phyloP scores from a whole-genome alignment of 2,797 vertebrate genomes.

The Potorous gilbertii region DNA sequence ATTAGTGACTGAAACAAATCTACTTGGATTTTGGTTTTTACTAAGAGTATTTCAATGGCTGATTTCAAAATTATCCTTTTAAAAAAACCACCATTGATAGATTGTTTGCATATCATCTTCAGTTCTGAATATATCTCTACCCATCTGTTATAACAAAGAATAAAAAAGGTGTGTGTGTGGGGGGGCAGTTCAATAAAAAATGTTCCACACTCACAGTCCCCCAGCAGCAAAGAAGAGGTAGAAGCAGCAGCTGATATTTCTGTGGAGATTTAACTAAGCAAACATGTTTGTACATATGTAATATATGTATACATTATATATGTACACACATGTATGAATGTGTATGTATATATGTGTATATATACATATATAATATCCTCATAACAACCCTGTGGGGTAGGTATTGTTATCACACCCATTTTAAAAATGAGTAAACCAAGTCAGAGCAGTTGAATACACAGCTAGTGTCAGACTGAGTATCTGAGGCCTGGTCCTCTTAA shows the following conservation, averaged over 20 bases:
- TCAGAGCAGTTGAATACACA: background rate
- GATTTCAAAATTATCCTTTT: background rate
- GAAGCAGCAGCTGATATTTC: background rate
- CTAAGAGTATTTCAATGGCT: background rate
- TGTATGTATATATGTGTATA: too few relatives aligned
- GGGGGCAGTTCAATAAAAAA: background rate
- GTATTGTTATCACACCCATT: background rate
- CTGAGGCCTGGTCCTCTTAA: background rate
- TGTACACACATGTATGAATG: too few relatives aligned
- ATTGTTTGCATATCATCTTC: background rate
- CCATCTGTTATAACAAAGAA: background rate
- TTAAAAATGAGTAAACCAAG: background rate
- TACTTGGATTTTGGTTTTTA: background rate
- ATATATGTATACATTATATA: too few relatives aligned
- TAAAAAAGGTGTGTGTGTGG: background rate
- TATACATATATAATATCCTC: background rate
- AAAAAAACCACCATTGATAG: background rate
- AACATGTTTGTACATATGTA: background rate
- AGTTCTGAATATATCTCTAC: background rate
- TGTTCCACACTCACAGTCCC: background rate
- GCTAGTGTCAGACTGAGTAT: background rate
- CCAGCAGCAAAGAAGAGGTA: background rate
- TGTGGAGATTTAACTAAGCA: background rate
- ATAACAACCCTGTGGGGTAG: background rate
- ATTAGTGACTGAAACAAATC: background rate